Evolutionary conservation across 1,140 invertebrate genomes (phyloP), one percentile per base, ranked within the genome.

Genomic region (Drosophila sp.): DNA sequence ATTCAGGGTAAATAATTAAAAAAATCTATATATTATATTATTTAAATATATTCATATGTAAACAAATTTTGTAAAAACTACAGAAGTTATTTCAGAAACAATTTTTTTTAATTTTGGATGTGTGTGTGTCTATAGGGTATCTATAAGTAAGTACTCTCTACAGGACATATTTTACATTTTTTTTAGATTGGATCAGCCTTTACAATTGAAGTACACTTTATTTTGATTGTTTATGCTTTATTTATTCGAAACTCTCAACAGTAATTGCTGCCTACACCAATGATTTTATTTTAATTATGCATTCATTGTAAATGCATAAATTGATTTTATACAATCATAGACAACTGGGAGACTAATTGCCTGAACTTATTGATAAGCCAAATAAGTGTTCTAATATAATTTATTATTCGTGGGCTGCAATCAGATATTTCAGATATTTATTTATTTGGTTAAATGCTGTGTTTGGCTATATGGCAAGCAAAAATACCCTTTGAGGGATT

Each of bases 341-440:
- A 48, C 11, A 27, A 13, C 9, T 25, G 27, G 3, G 13, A 29
- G 27, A 3, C 46, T 50, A 50, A 50, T 48, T 48, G 45, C 21
- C 21, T 25, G 21, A 48, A 13, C 25, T 48, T 27, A 48, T 32
- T 50, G 27, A 50, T 29, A 14, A 7, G n/a, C 46, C 2, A 50
- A 50, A 29, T 32, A 50, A 50, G 11, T 50, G 27, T 50, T 13
- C 7, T 14, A 50, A 46, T 46, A 46, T 4, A 27, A 46, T 7
- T 8, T 50, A 14, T 32, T 50, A 50, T 14, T 50, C 46, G 46
- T 13, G 46, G 25, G 7, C 13, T 4, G 46, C n/a, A 13, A 32
- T 50, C 25, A 29, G 46, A 29, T 50, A n/a, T n/a, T 32, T 50
- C n/a, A 13, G 46, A 50, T 29, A 50, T 50, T 50, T 50, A 50